phyloP scores from a whole-genome alignment of 2,797 vertebrate species.

The Siniperca undulata region DNA sequence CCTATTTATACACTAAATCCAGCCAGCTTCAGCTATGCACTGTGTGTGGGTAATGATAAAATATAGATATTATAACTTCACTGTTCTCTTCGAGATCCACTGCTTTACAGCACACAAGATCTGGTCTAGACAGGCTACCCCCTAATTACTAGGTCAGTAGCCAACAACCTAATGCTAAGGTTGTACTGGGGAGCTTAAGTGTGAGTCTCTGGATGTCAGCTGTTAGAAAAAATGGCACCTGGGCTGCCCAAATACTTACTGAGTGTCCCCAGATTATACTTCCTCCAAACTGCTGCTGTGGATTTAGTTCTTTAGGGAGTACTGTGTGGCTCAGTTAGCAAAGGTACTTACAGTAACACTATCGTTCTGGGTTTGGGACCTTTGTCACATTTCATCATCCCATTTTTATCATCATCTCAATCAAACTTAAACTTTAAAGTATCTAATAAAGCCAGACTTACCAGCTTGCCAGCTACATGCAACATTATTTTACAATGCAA shows the following conservation, averaged over 20 bases:
- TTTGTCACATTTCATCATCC: not conserved
- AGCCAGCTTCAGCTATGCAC: not conserved
- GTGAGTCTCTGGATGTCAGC: not conserved
- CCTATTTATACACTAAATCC: not conserved
- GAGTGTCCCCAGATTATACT: not conserved
- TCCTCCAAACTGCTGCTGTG: not conserved
- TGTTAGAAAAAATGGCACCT: not conserved
- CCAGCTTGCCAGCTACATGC: not conserved
- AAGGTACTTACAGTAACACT: not conserved
- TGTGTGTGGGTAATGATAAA: not conserved
- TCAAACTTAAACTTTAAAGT: not conserved
- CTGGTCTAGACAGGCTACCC: not conserved
- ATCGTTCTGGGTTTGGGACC: not conserved
- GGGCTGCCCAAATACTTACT: not conserved
- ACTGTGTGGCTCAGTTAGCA: not conserved
- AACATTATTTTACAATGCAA: slow-evolving; percentile 3
- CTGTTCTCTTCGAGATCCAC: not conserved
- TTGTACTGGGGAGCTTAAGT: slow-evolving; percentile 6
- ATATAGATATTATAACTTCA: not conserved
- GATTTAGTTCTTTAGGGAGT: not conserved
- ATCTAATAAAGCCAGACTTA: not conserved
- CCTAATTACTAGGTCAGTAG: not conserved
- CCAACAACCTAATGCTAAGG: not conserved
- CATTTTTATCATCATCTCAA: not conserved
- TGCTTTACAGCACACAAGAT: not conserved